Percentiles rank a stretch among this genome's conserved stretches.
Conservation (phyloP, 2,113 vertebrate genomes). For the Fulica atra region DNA sequence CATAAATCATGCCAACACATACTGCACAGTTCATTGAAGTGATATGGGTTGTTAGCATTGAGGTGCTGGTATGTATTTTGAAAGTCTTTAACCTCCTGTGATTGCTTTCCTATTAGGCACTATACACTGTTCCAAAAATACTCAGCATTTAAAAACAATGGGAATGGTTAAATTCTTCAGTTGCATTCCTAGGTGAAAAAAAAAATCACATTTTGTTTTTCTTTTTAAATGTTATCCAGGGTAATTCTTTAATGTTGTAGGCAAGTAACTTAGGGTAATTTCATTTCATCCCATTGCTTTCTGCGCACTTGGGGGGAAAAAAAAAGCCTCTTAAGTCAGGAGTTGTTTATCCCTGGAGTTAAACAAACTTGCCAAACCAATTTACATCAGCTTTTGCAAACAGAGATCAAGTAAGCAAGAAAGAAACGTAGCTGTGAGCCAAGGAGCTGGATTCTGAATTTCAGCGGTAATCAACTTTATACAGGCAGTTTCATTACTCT, state of each 20-base stretch:
- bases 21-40: slow-evolving; percentile 16
- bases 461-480: not conserved
- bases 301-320: fast-evolving
- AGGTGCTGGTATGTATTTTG: slow-evolving; percentile 26
- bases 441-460: slow-evolving; percentile 11
- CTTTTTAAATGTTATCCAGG: no score
- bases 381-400: slow-evolving; percentile 48
- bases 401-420: slow-evolving; percentile 16
- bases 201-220: no score
- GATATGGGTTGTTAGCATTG: slow-evolving; percentile 24
- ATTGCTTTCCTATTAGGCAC: slow-evolving; percentile 29
- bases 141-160: not conserved
- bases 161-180: not conserved
- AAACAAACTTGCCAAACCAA: slow-evolving; percentile 31
- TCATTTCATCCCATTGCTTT: not conserved
- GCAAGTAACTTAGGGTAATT: not conserved
- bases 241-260: not conserved
- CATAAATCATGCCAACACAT: slow-evolving; percentile 41
- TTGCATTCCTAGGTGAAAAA: not conserved
- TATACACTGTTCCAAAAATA: not conserved
- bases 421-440: not conserved
- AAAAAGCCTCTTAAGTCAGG: not conserved
- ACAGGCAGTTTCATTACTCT: not conserved
- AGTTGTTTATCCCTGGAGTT: slow-evolving; percentile 10
- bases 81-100: slow-evolving; percentile 27